Evolutionary conservation across 2,888 invertebrate species (phyloP).

Genomic region (Allygus modestus): DNA sequence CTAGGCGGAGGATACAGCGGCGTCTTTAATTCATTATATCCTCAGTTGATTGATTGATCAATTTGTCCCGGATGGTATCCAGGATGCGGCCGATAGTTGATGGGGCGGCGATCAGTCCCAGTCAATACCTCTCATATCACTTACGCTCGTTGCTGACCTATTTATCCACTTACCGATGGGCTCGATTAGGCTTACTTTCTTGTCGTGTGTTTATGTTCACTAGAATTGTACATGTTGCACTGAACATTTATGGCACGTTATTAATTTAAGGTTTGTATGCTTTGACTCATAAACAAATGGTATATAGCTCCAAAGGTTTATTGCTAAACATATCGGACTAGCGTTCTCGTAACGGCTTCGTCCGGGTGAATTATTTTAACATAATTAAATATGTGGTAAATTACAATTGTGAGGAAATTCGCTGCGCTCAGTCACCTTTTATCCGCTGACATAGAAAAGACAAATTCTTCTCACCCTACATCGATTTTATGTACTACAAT

Average conservation of each 20-base stretch:
- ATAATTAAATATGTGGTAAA: too few species aligned
- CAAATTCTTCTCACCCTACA: too few species aligned
- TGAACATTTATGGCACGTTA: not conserved
- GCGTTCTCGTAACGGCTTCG: too few species aligned
- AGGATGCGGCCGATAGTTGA: slow-evolving; percentile 14
- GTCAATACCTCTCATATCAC: slow-evolving; percentile 29
- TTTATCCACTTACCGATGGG: slow-evolving; percentile 4
- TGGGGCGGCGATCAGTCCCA: not conserved
- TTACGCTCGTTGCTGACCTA: slow-evolving; percentile 10
- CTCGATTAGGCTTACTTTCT: slow-evolving; percentile 20
- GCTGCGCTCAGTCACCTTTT: too few species aligned
- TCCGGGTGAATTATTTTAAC: too few species aligned
- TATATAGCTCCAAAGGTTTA: too few species aligned
- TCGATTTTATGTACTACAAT: too few species aligned
- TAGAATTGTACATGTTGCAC: not conserved
- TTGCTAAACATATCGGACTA: too few species aligned
- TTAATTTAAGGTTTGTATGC: too few species aligned
- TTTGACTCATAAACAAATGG: too few species aligned
- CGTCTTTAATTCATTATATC: slow-evolving; percentile 51
- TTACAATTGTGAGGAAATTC: too few species aligned
- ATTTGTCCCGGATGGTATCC: slow-evolving; percentile 32
- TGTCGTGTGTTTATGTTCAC: not conserved
- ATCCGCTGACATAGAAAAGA: too few species aligned
- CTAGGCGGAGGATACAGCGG: not conserved
- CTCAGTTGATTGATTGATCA: slow-evolving; percentile 39